Conservation (phyloP, 2,113 vertebrate species). For the Calcarius ornatus region DNA sequence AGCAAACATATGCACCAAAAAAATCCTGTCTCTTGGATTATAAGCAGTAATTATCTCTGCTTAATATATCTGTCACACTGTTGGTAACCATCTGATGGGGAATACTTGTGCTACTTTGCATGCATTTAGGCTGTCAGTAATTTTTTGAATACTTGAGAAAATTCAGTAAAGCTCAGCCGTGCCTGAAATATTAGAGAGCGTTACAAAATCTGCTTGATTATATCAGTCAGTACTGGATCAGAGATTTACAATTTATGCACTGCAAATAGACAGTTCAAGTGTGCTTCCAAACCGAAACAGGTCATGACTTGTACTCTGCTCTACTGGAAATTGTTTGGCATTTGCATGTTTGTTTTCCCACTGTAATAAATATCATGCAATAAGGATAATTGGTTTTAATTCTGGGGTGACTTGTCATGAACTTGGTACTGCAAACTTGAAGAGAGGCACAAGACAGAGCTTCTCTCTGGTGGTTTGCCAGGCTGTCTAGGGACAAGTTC, state of each 20-base stretch:
- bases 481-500: neutral
- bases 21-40: neutral
- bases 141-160: neutral
- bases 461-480: neutral
- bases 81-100: neutral
- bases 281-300: neutral
- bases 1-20: neutral
- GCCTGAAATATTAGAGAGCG: neutral
- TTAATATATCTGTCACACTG: neutral
- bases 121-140: neutral
- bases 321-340: neutral
- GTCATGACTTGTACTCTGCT: neutral
- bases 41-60: neutral
- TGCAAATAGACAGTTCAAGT: neutral
- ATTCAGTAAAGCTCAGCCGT: neutral
- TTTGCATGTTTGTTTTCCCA: neutral
- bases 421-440: neutral
- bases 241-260: neutral
- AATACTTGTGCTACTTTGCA: neutral
- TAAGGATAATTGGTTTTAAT: neutral
- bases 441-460: neutral
- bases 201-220: constrained; percentile 8
- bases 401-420: neutral
- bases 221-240: neutral
- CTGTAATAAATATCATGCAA: neutral